These are phyloP conservation scores for Dione juno DNA, from an alignment of 2,888 invertebrate genomes.

Conservation along the genomic window DNA sequence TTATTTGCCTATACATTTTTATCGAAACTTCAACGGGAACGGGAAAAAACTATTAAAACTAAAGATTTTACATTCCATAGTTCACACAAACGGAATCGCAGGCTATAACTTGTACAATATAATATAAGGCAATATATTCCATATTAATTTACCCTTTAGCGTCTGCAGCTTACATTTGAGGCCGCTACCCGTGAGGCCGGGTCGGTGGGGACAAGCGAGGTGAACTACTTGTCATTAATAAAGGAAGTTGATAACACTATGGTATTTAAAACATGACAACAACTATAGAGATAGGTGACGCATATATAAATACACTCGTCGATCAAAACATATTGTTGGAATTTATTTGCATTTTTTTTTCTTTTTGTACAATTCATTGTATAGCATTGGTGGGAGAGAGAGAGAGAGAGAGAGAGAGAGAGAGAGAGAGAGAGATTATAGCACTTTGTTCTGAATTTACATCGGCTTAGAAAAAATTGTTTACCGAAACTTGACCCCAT, in stretches of 20 bases:
- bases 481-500: too few relatives aligned
- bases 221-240: conserved; percentile 7
- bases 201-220: conserved; percentile 4
- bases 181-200: conserved; percentile 6
- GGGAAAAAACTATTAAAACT: too few relatives aligned
- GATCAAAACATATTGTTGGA: neutral
- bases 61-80: too few relatives aligned
- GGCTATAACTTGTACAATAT: too few relatives aligned
- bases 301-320: neutral
- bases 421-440: neutral
- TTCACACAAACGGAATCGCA: too few relatives aligned
- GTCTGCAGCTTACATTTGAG: neutral
- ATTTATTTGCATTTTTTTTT: neutral
- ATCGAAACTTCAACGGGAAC: too few relatives aligned
- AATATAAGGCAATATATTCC: neutral
- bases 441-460: too few relatives aligned
- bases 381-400: neutral
- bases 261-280: neutral
- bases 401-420: too few relatives aligned
- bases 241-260: conserved; percentile 20
- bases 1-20: too few relatives aligned
- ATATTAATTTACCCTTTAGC: neutral
- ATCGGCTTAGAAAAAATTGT: too few relatives aligned
- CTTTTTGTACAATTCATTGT: neutral
- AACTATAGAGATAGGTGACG: neutral